These are phyloP conservation scores for Napeogenes inachia DNA, from an alignment of 2,888 invertebrate species.

Conservation along the genomic window DNA sequence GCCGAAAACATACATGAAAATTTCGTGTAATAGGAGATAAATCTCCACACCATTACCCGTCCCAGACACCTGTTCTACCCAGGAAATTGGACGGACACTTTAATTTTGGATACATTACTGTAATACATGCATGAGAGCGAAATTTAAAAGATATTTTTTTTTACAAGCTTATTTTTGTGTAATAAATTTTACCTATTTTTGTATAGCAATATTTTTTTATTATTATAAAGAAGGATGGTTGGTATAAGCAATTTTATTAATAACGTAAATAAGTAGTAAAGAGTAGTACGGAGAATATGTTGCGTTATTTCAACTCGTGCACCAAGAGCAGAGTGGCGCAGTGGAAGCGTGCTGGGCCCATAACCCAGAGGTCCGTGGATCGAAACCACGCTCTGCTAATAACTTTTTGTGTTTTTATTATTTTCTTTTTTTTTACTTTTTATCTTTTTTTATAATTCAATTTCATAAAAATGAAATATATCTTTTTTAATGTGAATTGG, in stretches of 20 bases:
- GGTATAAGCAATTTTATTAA: background rate
- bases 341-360: constrained; percentile 91
- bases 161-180: background rate
- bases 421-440: background rate
- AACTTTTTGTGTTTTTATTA: background rate
- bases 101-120: constrained; percentile 59
- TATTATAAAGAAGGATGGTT: too few relatives aligned
- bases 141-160: constrained; percentile 5
- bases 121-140: constrained; percentile 41
- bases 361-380: constrained; percentile 95
- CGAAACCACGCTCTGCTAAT: constrained; percentile 90
- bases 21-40: constrained; percentile 58
- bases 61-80: constrained; percentile 56
- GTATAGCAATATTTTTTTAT: too few relatives aligned
- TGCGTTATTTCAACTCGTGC: background rate
- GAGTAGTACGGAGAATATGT: background rate
- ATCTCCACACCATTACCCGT: constrained; percentile 58
- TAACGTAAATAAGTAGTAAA: background rate
- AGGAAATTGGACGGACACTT: constrained; percentile 62
- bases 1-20: constrained; percentile 49
- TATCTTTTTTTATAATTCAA: too few relatives aligned
- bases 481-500: too few relatives aligned
- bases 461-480: too few relatives aligned
- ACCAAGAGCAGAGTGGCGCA: constrained; percentile 85
- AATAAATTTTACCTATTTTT: background rate